Base-by-base conservation (phyloP, 2,113 vertebrate genomes). In the Sinocyclocheilus grahami region DNA sequence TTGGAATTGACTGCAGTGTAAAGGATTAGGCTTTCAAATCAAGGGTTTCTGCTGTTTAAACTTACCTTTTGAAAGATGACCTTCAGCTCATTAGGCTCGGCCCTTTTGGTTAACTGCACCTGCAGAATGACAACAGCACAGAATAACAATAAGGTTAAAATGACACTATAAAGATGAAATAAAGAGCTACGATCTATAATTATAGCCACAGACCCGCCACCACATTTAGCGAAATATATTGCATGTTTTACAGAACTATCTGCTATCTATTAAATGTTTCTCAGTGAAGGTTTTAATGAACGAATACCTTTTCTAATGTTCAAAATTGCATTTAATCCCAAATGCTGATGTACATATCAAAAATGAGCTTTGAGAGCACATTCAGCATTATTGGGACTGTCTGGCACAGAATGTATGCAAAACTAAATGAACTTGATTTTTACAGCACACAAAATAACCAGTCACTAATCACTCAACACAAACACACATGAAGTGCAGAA, bases 61-160 rank as follows among this genome's bases (percentile, higher is more conserved):
- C 48, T 51, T 96, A 99, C 98, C 97, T 97, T 95, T 83, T 97
- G 95, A 91, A 99, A 99, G 92, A 99, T 95, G 87, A 69, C 91
- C 88, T 97, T 97, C 48, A 99, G 95, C 87, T 98, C 97, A 86
- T 83, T 95, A 4, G 97, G 96, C 92, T 99, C 98, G 72, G 97
- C 98, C 85, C 98, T 94, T 95, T 96, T 99, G 88, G 96, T 97
- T 67, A 94, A 96, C 78, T 97, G 97, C 89, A 98, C 96, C 97
- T 97, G 90, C 71, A 83, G 93, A 81, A 6, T n/a, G 2, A 6
- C 27, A 77, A 69, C 24, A 75, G 1, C 7, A 18, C 5, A 46
- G 3, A 69, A 72, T 5, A 13, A 51, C 48, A 51, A 0, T 2
- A 48, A 12, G 46, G 11, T 51, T 12, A 10, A 30, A 42, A 42